phyloP scores from a whole-genome alignment of 2,888 invertebrate species.

The Xanthostigma xanthostigma region DNA sequence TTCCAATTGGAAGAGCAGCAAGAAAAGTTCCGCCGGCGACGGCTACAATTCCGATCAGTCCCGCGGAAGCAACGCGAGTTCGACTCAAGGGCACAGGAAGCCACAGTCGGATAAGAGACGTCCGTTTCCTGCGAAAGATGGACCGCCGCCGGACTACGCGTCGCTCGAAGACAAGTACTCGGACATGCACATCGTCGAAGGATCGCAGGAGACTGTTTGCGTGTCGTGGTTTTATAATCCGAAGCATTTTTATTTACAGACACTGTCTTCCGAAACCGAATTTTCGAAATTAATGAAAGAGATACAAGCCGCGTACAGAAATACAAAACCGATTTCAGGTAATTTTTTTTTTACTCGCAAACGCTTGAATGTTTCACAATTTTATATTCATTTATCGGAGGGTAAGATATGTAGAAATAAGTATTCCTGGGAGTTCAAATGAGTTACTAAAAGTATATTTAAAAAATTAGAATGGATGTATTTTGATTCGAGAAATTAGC shows the following conservation, averaged over 20 bases:
- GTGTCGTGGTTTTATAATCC: conserved; percentile 67
- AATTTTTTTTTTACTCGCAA: conserved; percentile 1
- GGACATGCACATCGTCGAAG: conserved; percentile 32
- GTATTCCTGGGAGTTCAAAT: too few relatives aligned
- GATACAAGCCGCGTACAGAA: conserved; percentile 51
- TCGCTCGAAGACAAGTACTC: conserved; percentile 33
- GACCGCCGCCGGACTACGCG: conserved; percentile 25
- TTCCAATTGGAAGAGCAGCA: not conserved
- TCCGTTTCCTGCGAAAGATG: not conserved
- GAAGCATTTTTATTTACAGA: conserved; percentile 44
- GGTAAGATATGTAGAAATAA: too few relatives aligned
- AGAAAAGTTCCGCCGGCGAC: not conserved
- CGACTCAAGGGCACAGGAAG: not conserved
- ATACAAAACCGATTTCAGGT: conserved; percentile 29
- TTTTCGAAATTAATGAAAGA: conserved; percentile 55
- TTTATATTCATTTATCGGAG: too few relatives aligned
- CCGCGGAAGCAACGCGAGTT: not conserved
- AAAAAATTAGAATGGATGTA: too few relatives aligned
- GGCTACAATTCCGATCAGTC: not conserved
- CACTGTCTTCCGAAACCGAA: conserved; percentile 24
- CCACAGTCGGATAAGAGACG: not conserved
- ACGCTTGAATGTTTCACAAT: too few relatives aligned
- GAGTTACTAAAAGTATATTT: too few relatives aligned
- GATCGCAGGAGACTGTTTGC: conserved; percentile 39
- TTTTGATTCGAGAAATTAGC: too few relatives aligned